Conservation (phyloP, 2,113 vertebrate genomes). For the Solenodon paradoxus region DNA sequence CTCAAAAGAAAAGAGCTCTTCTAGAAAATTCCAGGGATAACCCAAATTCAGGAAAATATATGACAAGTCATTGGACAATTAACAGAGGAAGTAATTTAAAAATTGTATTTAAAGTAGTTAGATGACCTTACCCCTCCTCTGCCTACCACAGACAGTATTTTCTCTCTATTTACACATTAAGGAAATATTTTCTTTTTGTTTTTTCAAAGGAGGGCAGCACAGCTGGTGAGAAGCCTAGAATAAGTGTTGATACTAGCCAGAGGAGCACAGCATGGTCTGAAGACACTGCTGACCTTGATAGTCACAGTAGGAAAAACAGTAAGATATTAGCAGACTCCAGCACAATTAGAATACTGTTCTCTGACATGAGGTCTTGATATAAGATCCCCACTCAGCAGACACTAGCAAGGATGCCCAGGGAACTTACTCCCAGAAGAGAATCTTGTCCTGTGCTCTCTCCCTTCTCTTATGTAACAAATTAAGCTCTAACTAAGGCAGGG, state of each 20-base stretch:
- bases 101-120: neutral
- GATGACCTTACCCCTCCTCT: neutral
- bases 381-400: neutral
- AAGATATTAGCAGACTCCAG: neutral
- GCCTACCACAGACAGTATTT: neutral
- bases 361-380: neutral
- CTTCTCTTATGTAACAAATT: neutral
- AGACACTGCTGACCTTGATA: neutral
- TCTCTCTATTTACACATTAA: neutral
- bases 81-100: conserved; percentile 19
- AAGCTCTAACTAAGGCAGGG: neutral
- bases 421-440: neutral
- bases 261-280: neutral
- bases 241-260: neutral
- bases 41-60: neutral
- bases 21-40: neutral
- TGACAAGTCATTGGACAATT: neutral
- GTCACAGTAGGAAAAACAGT: neutral
- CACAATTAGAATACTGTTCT: neutral
- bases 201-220: neutral
- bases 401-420: neutral
- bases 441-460: no score
- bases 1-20: neutral
- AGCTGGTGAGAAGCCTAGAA: neutral
- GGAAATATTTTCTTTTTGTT: neutral